These are phyloP conservation scores for Lophotis ruficrista DNA, from an alignment of 2,113 vertebrate genomes.

Conservation along the genomic window DNA sequence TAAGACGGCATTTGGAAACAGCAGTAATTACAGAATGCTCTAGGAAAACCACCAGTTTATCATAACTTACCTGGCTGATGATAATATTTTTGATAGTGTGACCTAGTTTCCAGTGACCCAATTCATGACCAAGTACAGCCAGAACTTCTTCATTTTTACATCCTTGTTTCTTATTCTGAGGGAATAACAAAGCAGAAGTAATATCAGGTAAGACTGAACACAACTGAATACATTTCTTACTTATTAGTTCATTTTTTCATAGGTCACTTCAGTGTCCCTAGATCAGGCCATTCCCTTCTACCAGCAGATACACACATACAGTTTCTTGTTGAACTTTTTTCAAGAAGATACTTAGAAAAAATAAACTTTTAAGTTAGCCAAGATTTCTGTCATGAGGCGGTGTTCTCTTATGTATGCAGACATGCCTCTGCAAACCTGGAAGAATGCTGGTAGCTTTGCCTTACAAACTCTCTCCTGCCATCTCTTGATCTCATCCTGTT, in stretches of 20 bases:
- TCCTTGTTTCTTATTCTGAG: slow-evolving; percentile 94
- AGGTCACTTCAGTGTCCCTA: background rate
- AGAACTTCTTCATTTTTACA: slow-evolving; percentile 96
- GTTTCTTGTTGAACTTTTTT: background rate
- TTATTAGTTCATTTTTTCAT: background rate
- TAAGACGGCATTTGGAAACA: background rate
- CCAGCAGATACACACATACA: background rate
- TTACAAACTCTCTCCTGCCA: background rate
- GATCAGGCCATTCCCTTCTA: background rate
- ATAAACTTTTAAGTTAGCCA: background rate
- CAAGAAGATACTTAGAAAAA: background rate
- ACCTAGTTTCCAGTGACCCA: slow-evolving; percentile 98
- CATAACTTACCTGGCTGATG: slow-evolving; percentile 90
- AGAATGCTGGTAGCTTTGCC: background rate
- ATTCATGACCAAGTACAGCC: slow-evolving; percentile 95
- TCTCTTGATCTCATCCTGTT: background rate
- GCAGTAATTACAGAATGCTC: background rate
- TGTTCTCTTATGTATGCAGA: background rate
- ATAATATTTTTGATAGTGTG: slow-evolving; percentile 97
- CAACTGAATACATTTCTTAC: background rate
- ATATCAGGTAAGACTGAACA: background rate
- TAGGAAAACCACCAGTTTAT: background rate
- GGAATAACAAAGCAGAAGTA: background rate
- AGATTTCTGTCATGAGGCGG: background rate
- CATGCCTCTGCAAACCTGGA: background rate